Conservation (phyloP, 2,113 vertebrate species). For the Antechinus flavipes region DNA sequence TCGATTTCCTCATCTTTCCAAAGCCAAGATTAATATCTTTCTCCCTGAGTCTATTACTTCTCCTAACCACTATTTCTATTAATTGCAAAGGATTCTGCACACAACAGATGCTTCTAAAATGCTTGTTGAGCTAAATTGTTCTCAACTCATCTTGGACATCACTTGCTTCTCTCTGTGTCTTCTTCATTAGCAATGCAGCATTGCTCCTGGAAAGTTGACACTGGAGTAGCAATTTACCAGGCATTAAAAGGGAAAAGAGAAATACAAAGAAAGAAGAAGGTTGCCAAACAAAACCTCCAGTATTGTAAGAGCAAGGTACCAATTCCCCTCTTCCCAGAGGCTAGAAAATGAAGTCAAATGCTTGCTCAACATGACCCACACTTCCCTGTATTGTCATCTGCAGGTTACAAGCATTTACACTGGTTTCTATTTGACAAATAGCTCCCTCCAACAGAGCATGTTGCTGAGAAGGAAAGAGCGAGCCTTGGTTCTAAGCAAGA, state of each 20-base stretch:
- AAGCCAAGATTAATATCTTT: neutral
- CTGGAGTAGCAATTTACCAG: neutral
- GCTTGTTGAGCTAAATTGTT: neutral
- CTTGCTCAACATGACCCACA: accelerated
- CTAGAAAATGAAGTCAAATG: neutral
- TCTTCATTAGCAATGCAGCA: neutral
- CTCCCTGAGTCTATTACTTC: neutral
- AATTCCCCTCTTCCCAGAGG: neutral
- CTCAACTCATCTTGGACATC: accelerated
- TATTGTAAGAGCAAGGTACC: neutral
- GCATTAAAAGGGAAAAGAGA: neutral
- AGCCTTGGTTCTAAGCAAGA: neutral
- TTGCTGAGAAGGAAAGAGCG: neutral
- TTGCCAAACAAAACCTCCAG: neutral
- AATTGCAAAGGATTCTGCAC: neutral
- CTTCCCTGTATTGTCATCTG: neutral
- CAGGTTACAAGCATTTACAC: neutral
- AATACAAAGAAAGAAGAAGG: neutral
- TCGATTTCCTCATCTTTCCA: neutral
- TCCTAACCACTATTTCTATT: neutral
- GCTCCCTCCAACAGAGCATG: neutral
- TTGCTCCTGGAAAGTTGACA: neutral
- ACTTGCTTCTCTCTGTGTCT: neutral
- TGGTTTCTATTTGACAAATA: neutral
- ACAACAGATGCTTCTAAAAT: neutral